These are phyloP conservation scores for Geopemphigus sp. DNA, from an alignment of 1,140 invertebrate species.

Conservation along the genomic window DNA sequence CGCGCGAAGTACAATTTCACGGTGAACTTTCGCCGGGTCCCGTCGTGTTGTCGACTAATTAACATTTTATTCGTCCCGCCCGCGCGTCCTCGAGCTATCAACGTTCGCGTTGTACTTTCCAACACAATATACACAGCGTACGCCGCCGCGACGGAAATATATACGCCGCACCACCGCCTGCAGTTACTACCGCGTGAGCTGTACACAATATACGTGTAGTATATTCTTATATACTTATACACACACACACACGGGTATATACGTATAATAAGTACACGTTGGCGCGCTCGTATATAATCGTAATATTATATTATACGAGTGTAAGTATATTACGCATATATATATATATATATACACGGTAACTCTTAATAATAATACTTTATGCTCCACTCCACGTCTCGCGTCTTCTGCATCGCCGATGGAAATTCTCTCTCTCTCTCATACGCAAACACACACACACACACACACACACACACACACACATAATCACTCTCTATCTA, in stretches of 20 bases:
- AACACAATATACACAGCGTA: not conserved
- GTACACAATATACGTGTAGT: not conserved
- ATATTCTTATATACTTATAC: not conserved
- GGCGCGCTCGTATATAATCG: not conserved
- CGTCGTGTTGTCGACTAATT: conserved; percentile 48
- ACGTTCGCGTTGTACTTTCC: conserved; percentile 19
- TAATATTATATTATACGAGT: conserved; percentile 33
- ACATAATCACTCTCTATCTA: too few relatives aligned
- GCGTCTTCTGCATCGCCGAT: not conserved
- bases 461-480: too few relatives aligned
- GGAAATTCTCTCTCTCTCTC: not conserved
- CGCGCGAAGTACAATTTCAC: conserved; percentile 32
- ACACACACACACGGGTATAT: not conserved
- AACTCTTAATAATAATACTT: conserved; percentile 37
- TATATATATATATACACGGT: not conserved
- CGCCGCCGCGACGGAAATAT: conserved; percentile 20
- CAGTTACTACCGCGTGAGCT: not conserved
- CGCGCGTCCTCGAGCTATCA: conserved; percentile 20
- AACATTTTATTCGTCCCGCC: conserved; percentile 43
- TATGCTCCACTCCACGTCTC: not conserved
- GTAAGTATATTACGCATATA: conserved; percentile 5
- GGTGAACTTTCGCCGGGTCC: conserved; percentile 30
- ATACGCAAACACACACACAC: too few relatives aligned
- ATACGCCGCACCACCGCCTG: conserved; percentile 2
- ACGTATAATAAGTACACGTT: not conserved